A percentile compares a stretch with the other conserved stretches of the same genome.
Evolutionary conservation across 2,797 vertebrate genomes (phyloP).

Genomic region (Melanotaenia nigrans): DNA sequence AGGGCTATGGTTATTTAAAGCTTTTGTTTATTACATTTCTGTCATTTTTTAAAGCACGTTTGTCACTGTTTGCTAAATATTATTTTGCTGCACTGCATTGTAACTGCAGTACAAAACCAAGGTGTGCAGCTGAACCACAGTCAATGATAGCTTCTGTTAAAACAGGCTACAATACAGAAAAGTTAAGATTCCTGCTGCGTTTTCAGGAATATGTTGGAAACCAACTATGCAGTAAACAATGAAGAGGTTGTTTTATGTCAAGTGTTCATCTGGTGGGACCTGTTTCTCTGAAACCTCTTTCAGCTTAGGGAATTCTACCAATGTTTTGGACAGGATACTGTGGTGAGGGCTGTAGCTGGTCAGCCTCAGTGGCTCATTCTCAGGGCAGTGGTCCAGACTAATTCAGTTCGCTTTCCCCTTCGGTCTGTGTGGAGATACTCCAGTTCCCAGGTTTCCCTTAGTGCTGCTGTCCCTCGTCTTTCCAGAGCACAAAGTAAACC

Average conservation of each 20-base stretch:
- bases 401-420: conserved; percentile 22
- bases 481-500: conserved; percentile 63
- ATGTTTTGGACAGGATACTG: conserved; percentile 70
- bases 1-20: background rate
- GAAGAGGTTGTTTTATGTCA: conserved; percentile 48
- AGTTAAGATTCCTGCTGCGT: conserved; percentile 23
- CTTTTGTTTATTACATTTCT: background rate
- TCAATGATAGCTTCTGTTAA: background rate
- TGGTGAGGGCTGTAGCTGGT: conserved; percentile 65
- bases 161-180: conserved; percentile 15
- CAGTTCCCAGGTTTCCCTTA: conserved; percentile 58
- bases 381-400: conserved; percentile 53
- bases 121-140: background rate
- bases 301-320: conserved; percentile 56
- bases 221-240: conserved; percentile 39
- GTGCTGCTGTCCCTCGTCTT: conserved; percentile 47
- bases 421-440: conserved; percentile 31
- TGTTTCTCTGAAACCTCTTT: conserved; percentile 55
- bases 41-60: background rate
- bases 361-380: conserved; percentile 53
- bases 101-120: background rate
- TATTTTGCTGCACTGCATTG: conserved; percentile 8
- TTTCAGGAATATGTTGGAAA: conserved; percentile 35
- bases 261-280: conserved; percentile 56
- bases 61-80: background rate